Conservation (phyloP, 2,888 invertebrate genomes). For the Lymantria monacha region DNA sequence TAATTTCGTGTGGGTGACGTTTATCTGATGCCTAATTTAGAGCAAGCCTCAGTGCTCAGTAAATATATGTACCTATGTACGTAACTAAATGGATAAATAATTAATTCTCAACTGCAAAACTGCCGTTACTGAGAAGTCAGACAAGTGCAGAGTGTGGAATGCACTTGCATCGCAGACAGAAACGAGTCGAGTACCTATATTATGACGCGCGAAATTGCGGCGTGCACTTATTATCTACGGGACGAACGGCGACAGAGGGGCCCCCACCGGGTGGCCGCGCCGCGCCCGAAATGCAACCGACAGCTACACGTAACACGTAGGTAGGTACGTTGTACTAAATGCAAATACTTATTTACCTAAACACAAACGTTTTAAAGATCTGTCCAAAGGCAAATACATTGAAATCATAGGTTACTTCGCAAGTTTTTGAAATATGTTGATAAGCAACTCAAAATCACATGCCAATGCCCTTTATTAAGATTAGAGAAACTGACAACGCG, state of each 20-base stretch:
- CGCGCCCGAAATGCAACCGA: constrained; percentile 55
- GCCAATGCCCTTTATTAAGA: constrained; percentile 45
- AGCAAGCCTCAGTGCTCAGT: neutral
- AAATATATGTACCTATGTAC: constrained; percentile 1
- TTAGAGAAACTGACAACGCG: constrained; percentile 31
- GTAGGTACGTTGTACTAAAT: constrained; percentile 32
- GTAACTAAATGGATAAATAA: constrained; percentile 15
- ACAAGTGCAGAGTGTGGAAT: constrained; percentile 43
- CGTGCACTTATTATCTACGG: constrained; percentile 72
- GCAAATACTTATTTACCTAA: constrained; percentile 35
- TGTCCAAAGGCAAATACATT: neutral
- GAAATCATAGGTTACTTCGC: neutral
- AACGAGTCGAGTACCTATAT: constrained; percentile 41
- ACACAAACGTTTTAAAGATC: constrained; percentile 11
- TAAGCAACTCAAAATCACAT: constrained; percentile 32
- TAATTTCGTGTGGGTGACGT: constrained; percentile 15
- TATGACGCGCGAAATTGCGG: constrained; percentile 60
- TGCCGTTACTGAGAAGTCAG: constrained; percentile 29
- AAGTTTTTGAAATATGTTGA: constrained; percentile 3
- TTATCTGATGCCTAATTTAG: constrained; percentile 18
- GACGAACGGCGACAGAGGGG: constrained; percentile 53
- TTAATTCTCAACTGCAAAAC: constrained; percentile 18
- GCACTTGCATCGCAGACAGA: constrained; percentile 48
- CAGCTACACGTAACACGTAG: constrained; percentile 25
- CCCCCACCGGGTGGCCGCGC: constrained; percentile 65